Conservation (phyloP, 2,888 invertebrate genomes). For the Drosophila testacea region DNA sequence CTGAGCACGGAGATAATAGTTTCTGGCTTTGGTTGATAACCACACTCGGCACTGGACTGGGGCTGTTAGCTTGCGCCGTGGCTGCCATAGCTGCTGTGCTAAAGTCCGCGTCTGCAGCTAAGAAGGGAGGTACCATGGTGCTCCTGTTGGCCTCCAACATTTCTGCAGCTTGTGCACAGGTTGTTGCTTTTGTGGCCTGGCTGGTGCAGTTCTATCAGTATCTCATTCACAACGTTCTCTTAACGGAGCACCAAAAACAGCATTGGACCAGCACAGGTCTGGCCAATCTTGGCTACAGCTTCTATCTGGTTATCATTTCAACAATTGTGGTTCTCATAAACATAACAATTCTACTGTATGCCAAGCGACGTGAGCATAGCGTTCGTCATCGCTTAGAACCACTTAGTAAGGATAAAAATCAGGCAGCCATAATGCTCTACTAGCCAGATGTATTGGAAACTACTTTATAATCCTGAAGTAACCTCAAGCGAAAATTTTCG, state of each 20-base stretch:
- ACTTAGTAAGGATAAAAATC: conserved; percentile 83
- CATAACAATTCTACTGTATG: conserved; percentile 80
- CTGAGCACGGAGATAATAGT: conserved; percentile 82
- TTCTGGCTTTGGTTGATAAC: conserved; percentile 85
- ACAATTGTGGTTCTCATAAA: conserved; percentile 83
- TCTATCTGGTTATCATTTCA: conserved; percentile 87
- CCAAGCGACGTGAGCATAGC: conserved; percentile 76
- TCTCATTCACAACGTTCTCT: conserved; percentile 93
- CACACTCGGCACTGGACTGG: conserved; percentile 84
- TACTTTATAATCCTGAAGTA: conserved; percentile 36
- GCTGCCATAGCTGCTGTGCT: conserved; percentile 84
- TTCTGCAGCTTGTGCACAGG: conserved; percentile 89
- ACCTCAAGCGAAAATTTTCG: conserved; percentile 65
- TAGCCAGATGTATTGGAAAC: conserved; percentile 46
- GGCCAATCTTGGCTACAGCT: conserved; percentile 94
- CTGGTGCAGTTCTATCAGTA: conserved; percentile 92
- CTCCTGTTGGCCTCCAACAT: conserved; percentile 83
- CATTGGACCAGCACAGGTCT: conserved; percentile 94
- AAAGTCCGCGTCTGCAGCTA: conserved; percentile 84
- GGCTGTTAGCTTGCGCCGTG: conserved; percentile 83
- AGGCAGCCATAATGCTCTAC: conserved; percentile 85
- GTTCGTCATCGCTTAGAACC: conserved; percentile 81
- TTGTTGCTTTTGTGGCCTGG: conserved; percentile 93
- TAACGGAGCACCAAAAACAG: conserved; percentile 91
- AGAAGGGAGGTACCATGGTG: conserved; percentile 83